These are phyloP conservation scores for Gavia stellata DNA, from an alignment of 2,113 vertebrate species.

Conservation along the genomic window DNA sequence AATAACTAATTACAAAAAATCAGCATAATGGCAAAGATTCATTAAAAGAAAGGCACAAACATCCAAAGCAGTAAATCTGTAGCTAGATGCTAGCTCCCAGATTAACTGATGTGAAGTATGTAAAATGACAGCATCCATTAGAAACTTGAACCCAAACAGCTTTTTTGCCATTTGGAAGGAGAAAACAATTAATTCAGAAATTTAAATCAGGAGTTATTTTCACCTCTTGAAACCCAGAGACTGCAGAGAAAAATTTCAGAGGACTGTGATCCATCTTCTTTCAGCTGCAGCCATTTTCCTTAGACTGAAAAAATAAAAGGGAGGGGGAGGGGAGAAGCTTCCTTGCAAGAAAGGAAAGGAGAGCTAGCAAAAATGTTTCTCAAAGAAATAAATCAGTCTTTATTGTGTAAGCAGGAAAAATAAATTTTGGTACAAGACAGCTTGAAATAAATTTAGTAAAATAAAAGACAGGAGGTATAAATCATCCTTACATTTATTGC, in stretches of 20 bases:
- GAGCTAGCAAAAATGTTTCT: background rate
- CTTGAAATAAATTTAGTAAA: background rate
- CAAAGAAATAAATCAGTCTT: background rate
- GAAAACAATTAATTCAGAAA: background rate
- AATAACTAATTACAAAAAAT: conserved; percentile 24
- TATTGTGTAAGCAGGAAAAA: background rate
- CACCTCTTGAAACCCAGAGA: background rate
- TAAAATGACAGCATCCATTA: background rate
- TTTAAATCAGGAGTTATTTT: background rate
- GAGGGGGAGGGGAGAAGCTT: background rate
- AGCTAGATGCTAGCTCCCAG: background rate
- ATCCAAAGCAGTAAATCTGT: background rate
- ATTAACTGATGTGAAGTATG: background rate
- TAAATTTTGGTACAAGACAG: background rate
- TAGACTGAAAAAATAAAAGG: background rate
- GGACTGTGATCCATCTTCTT: background rate
- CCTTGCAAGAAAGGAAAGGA: background rate
- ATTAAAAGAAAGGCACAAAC: background rate
- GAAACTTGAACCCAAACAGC: background rate
- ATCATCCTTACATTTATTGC: background rate
- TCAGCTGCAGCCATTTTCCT: conserved; percentile 31
- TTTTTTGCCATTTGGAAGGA: background rate
- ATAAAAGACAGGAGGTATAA: background rate
- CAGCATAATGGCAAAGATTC: background rate
- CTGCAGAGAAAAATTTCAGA: background rate